phyloP scores from a whole-genome alignment of 2,797 vertebrate species.

The Dipus sagitta region DNA sequence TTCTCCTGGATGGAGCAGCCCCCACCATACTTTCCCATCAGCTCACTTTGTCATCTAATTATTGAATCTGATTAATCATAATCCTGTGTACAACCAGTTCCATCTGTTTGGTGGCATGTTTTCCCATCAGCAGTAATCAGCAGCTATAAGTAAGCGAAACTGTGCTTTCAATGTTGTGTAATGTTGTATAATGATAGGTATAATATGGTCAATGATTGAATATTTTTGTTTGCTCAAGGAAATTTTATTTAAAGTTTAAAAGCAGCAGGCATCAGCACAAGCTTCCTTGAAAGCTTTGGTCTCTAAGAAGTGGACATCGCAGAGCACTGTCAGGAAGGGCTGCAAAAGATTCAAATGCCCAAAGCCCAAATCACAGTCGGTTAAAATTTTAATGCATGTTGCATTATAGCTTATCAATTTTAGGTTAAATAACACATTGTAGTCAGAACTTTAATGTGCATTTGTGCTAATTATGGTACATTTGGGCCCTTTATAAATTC shows the following conservation, averaged over 20 bases:
- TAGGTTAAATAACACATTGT: constrained; percentile 56
- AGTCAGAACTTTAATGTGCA: constrained; percentile 23
- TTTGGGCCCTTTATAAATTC: neutral
- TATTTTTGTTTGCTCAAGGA: constrained; percentile 41
- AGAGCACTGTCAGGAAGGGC: constrained; percentile 53
- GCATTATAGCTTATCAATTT: constrained; percentile 53
- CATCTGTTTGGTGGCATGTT: neutral
- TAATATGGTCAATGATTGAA: constrained; percentile 12
- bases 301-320: constrained; percentile 51
- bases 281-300: constrained; percentile 53
- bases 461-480: constrained; percentile 38
- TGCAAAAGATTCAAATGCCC: constrained; percentile 60
- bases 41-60: neutral
- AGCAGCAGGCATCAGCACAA: constrained; percentile 9
- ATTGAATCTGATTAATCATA: neutral
- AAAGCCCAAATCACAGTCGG: constrained; percentile 49
- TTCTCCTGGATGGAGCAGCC: constrained; percentile 16
- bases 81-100: neutral
- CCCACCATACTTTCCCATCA: neutral
- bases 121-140: constrained; percentile 1
- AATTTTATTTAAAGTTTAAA: constrained; percentile 44
- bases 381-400: constrained; percentile 51
- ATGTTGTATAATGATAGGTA: neutral
- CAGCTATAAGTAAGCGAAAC: neutral
- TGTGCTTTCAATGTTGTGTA: constrained; percentile 14